phyloP scores from a whole-genome alignment of 1,140 invertebrate genomes.

The Elysia chlorotica region DNA sequence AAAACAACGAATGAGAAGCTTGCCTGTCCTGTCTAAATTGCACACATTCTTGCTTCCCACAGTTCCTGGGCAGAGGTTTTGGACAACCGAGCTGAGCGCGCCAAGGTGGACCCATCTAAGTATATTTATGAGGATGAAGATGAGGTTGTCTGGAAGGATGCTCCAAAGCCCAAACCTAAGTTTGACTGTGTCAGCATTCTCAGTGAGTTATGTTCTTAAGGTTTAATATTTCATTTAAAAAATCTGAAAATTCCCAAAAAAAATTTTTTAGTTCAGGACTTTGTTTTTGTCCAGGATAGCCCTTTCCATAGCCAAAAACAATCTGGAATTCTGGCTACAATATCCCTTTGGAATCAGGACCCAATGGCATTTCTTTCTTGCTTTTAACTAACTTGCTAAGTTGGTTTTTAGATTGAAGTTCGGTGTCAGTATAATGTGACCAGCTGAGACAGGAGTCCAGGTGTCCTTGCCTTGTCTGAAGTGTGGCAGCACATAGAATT shows the following conservation, averaged over 20 bases:
- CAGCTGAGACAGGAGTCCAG: too few species aligned
- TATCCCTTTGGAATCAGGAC: not conserved
- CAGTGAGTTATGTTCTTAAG: conserved; percentile 56
- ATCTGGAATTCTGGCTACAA: not conserved
- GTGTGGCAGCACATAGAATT: too few species aligned
- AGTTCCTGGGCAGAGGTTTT: conserved; percentile 13
- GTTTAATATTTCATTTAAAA: not conserved
- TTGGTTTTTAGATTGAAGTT: too few species aligned
- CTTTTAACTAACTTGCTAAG: too few species aligned
- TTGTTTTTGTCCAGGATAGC: too few species aligned
- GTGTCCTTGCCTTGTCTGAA: too few species aligned
- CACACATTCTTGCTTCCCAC: not conserved
- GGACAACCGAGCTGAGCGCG: not conserved
- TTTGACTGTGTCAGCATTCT: conserved; percentile 95
- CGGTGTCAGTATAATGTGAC: too few species aligned
- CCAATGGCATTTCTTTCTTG: too few species aligned
- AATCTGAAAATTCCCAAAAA: too few species aligned
- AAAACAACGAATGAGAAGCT: too few species aligned
- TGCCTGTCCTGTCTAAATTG: too few species aligned
- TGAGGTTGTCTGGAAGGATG: conserved; percentile 21
- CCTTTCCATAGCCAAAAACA: not conserved
- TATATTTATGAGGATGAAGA: conserved; percentile 18
- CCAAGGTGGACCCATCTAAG: conserved; percentile 2
- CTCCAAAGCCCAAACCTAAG: conserved; percentile 57
- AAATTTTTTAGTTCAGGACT: too few species aligned